Percentiles rank a stretch among this genome's conserved stretches.
These are phyloP conservation scores for Orussus abietinus DNA, from an alignment of 1,140 invertebrate genomes.

Conservation along the genomic window DNA sequence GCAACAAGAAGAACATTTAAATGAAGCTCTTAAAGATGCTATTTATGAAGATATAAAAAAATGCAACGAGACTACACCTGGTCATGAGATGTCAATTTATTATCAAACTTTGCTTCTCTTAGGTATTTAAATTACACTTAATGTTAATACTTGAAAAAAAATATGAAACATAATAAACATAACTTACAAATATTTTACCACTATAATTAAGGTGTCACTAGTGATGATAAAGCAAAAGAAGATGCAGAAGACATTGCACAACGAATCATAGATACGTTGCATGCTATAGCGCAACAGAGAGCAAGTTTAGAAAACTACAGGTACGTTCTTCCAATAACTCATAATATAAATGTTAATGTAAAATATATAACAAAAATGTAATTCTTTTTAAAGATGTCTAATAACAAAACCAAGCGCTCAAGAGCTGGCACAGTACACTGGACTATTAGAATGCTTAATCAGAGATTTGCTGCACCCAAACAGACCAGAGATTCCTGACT, in stretches of 20 bases:
- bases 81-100: slow-evolving; percentile 35
- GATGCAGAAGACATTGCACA: slow-evolving; percentile 31
- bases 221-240: slow-evolving; percentile 27
- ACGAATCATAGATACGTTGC: slow-evolving; percentile 36
- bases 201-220: slow-evolving; percentile 26
- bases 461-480: slow-evolving; percentile 53
- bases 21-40: slow-evolving; percentile 54
- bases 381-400: slow-evolving; percentile 26
- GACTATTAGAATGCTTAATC: slow-evolving; percentile 55
- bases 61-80: slow-evolving; percentile 29
- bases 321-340: slow-evolving; percentile 22
- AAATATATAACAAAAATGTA: slow-evolving; percentile 12
- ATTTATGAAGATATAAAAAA: slow-evolving; percentile 59
- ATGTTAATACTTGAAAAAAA: slow-evolving; percentile 12
- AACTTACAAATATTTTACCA: not conserved
- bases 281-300: slow-evolving; percentile 35
- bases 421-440: slow-evolving; percentile 44
- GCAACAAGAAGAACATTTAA: slow-evolving; percentile 55
- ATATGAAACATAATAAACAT: slow-evolving; percentile 3
- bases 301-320: slow-evolving; percentile 35
- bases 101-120: slow-evolving; percentile 41
- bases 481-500: slow-evolving; percentile 52
- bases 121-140: slow-evolving; percentile 22
- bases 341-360: slow-evolving; percentile 1
- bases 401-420: slow-evolving; percentile 36